Percentiles rank a stretch among this genome's conserved stretches.
These are phyloP conservation scores for Caenorhabditis sp. DNA, from an alignment of 2,888 invertebrate species.

Conservation along the genomic window DNA sequence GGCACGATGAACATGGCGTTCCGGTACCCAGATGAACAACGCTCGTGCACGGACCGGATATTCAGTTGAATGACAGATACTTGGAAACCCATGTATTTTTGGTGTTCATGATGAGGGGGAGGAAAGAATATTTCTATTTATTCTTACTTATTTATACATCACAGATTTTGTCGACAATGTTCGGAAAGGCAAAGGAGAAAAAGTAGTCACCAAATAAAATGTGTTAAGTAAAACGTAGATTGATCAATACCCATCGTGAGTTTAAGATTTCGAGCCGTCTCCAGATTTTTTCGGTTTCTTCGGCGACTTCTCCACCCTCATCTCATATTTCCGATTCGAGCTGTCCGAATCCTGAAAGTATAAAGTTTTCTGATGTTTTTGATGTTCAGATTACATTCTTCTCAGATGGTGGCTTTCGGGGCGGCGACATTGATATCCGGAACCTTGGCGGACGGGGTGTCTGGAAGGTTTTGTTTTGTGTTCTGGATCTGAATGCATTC, in stretches of 20 bases:
- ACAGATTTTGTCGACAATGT: slow-evolving; percentile 56
- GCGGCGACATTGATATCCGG: slow-evolving; percentile 75
- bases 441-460: slow-evolving; percentile 70
- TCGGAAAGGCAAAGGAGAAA: slow-evolving; percentile 31
- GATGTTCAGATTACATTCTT: slow-evolving; percentile 34
- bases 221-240: too few relatives aligned
- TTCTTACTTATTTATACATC: slow-evolving; percentile 33
- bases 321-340: slow-evolving; percentile 60
- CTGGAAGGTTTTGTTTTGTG: slow-evolving; percentile 38
- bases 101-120: not conserved
- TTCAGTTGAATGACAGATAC: slow-evolving; percentile 48
- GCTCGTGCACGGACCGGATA: slow-evolving; percentile 65
- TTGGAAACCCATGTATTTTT: too few relatives aligned
- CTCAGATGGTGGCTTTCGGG: slow-evolving; percentile 59
- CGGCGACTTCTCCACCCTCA: slow-evolving; percentile 61
- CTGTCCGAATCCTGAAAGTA: slow-evolving; percentile 56
- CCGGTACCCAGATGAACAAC: slow-evolving; percentile 69
- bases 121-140: too few relatives aligned
- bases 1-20: slow-evolving; percentile 74
- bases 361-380: not conserved
- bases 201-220: slow-evolving; percentile 10
- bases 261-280: slow-evolving; percentile 16
- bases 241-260: too few relatives aligned
- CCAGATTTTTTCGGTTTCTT: slow-evolving; percentile 51
- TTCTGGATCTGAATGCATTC: not conserved